Evolutionary conservation across 2,888 invertebrate genomes (phyloP).

Genomic region (Drosophila aldrichi): DNA sequence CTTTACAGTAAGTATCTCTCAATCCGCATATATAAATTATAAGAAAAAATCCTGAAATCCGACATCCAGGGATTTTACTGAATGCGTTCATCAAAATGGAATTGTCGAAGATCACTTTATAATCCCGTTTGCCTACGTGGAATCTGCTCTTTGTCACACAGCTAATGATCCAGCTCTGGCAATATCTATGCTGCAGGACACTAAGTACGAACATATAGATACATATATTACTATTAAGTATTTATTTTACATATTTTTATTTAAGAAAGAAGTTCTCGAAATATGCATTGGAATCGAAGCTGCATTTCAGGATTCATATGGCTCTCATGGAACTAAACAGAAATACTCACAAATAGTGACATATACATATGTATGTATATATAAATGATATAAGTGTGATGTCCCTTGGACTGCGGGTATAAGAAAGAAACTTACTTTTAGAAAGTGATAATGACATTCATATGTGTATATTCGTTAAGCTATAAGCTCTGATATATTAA

Average conservation of each 20-base stretch:
- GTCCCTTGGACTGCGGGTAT: too few species aligned
- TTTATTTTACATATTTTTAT: slow-evolving; percentile 34
- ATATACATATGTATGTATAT: too few species aligned
- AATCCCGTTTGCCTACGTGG: slow-evolving; percentile 93
- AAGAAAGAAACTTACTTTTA: background rate
- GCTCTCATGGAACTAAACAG: slow-evolving; percentile 85
- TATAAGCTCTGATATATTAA: too few species aligned
- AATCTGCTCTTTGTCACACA: slow-evolving; percentile 92
- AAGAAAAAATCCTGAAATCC: background rate
- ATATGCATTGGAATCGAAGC: slow-evolving; percentile 93
- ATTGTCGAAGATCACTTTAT: slow-evolving; percentile 94
- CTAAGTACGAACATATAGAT: slow-evolving; percentile 88
- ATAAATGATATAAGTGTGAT: too few species aligned
- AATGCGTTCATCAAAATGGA: slow-evolving; percentile 87
- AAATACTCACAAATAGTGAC: background rate
- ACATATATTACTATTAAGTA: background rate
- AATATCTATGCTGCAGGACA: slow-evolving; percentile 90
- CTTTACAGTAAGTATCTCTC: slow-evolving; percentile 88
- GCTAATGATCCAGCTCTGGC: slow-evolving; percentile 90
- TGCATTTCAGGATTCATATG: slow-evolving; percentile 96
- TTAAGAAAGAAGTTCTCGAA: slow-evolving; percentile 93
- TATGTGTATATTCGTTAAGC: too few species aligned
- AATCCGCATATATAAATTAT: background rate
- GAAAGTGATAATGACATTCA: too few species aligned
- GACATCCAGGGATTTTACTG: slow-evolving; percentile 65